phyloP scores from a whole-genome alignment of 2,888 invertebrate genomes.

The Brassicogethes aeneus region DNA sequence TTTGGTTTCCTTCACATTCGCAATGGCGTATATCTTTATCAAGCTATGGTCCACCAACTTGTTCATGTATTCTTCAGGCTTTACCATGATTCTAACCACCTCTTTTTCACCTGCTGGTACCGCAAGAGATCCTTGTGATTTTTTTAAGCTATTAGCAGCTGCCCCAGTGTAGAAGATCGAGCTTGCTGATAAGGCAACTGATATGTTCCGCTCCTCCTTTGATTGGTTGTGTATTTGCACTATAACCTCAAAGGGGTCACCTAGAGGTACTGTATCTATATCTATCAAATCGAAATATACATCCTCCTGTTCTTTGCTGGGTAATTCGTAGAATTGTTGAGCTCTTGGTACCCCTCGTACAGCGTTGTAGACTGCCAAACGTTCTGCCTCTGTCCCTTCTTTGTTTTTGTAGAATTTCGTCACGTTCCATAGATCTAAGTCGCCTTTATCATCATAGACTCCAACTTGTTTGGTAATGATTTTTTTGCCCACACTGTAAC shows the following conservation, averaged over 20 bases:
- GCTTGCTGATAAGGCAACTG: constrained; percentile 52
- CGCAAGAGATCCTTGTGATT: constrained; percentile 51
- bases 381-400: constrained; percentile 55
- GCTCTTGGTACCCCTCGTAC: constrained; percentile 53
- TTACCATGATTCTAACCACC: constrained; percentile 51
- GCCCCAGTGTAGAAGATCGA: constrained; percentile 64
- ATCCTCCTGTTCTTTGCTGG: constrained; percentile 51
- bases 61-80: constrained; percentile 58
- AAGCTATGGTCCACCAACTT: constrained; percentile 61
- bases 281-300: constrained; percentile 58
- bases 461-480: constrained; percentile 57
- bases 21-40: constrained; percentile 65
- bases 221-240: constrained; percentile 52
- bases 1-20: constrained; percentile 60
- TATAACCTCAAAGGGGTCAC: constrained; percentile 56
- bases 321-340: constrained; percentile 52
- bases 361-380: constrained; percentile 57
- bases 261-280: constrained; percentile 55
- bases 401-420: constrained; percentile 56
- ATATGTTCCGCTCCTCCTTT: constrained; percentile 52
- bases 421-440: constrained; percentile 56
- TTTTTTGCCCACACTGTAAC: constrained; percentile 55
- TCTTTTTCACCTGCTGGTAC: constrained; percentile 55
- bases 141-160: constrained; percentile 53
- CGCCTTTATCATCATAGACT: constrained; percentile 53